Base-by-base conservation (phyloP, 2,888 invertebrate genomes). In the Drosophila meridionalis region DNA sequence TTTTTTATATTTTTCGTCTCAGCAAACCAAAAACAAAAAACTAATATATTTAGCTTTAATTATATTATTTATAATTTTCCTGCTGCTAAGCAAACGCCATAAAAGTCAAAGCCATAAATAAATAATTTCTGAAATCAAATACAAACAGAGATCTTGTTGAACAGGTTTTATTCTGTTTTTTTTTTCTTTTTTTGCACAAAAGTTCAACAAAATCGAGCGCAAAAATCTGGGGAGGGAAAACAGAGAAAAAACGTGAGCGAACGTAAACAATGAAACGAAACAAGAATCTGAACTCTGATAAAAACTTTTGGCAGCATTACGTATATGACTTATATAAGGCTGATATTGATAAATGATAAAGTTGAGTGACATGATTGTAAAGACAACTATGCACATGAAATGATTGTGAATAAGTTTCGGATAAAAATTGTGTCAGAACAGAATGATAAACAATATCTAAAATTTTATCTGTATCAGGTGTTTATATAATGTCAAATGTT, bases 181-280 rank as follows among this genome's bases (percentile, higher is more conserved):
- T 52, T 48, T 69, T 80, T 56, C 56, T 34, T 42, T 77, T 65
- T 63, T 52, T 56, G 73, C 79, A 53, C 69, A 75, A 78, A 88
- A 85, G 88, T 90, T 90, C 88, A 90, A 74, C 73, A 72, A 87
- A 70, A 69, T 72, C 42, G 50, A 76, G 80, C 65, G 45, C 65
- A 69, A 56, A 72, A 63, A 73, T 52, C 58, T 52, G 53, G 28
- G 12, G 45, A 26, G 26, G 9, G 20, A 26, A 26, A 62, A 47
- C 61, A n/a, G 63, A 72, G 68, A 76, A 69, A 76, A 73, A 83
- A 89, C 81, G 84, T 89, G 81, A 73, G 71, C 56, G 71, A 80
- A 72, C 52, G 62, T 80, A 69, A 76, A 88, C 80, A 83, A 72
- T 73, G 68, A 56, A 14, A 64, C 63, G 30, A 60, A 61, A 28